Percentiles rank a stretch among this genome's conserved stretches.
These are phyloP conservation scores for Drosophila eohydei DNA, from an alignment of 2,888 invertebrate genomes.

Conservation along the genomic window DNA sequence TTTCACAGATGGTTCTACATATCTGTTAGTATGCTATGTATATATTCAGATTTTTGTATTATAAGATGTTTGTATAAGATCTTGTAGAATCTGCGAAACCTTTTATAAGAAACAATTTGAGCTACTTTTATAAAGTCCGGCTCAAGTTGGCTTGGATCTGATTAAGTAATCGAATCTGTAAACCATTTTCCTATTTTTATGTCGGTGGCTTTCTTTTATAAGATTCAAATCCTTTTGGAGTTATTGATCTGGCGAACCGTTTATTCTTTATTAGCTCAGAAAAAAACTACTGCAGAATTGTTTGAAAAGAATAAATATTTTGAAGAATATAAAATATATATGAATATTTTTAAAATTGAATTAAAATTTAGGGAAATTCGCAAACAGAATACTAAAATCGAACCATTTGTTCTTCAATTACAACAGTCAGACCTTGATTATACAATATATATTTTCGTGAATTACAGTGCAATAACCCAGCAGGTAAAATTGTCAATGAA, in stretches of 20 bases:
- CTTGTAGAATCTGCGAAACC: background rate
- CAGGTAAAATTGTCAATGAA: constrained; percentile 66
- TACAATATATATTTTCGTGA: constrained; percentile 14
- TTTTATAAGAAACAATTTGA: background rate
- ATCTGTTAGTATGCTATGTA: too few relatives aligned
- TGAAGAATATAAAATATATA: too few relatives aligned
- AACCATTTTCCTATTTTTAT: background rate
- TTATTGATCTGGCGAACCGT: background rate
- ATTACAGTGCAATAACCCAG: constrained; percentile 43
- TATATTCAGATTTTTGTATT: background rate
- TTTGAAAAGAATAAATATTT: background rate
- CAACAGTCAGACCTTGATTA: background rate
- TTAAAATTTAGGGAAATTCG: background rate
- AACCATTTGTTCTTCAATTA: background rate
- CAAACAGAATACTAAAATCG: background rate
- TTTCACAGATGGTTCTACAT: background rate
- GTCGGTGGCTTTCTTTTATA: background rate
- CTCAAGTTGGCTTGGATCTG: background rate
- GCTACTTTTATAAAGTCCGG: background rate
- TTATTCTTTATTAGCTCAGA: background rate
- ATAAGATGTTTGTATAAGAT: background rate
- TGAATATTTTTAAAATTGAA: background rate
- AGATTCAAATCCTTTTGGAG: background rate
- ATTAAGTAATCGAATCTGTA: background rate
- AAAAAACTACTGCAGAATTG: background rate